These are phyloP conservation scores for Siniperca knerii DNA, from an alignment of 2,113 vertebrate genomes.

Conservation along the genomic window DNA sequence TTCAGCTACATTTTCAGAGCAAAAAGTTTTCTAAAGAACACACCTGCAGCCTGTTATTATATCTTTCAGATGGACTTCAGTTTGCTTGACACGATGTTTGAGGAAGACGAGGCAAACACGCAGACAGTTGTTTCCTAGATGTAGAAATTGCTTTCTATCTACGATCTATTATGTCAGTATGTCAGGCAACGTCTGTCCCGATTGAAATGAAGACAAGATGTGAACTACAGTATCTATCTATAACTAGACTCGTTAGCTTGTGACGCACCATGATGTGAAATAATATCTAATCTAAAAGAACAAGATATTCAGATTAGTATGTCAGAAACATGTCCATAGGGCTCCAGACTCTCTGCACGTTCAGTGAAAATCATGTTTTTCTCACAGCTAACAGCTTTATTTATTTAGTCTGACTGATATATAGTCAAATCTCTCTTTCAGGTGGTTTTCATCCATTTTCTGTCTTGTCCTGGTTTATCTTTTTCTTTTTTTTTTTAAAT, in stretches of 20 bases:
- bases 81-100: background rate
- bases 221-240: background rate
- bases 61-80: background rate
- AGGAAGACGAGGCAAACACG: background rate
- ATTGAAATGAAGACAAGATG: background rate
- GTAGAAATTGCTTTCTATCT: background rate
- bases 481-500: no score
- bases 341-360: background rate
- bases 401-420: no score
- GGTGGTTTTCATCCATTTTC: no score
- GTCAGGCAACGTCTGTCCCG: background rate
- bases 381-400: no score
- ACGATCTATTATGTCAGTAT: background rate
- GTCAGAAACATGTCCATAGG: background rate
- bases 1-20: background rate
- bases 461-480: no score
- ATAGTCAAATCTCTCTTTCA: no score
- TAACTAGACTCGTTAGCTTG: background rate
- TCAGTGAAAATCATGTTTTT: background rate
- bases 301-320: background rate
- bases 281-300: conserved; percentile 4
- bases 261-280: background rate
- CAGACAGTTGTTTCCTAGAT: background rate
- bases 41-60: conserved; percentile 25
- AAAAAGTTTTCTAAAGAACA: background rate